Base-by-base conservation (phyloP, 1,140 invertebrate genomes). In the Pseudoatta argentina region DNA sequence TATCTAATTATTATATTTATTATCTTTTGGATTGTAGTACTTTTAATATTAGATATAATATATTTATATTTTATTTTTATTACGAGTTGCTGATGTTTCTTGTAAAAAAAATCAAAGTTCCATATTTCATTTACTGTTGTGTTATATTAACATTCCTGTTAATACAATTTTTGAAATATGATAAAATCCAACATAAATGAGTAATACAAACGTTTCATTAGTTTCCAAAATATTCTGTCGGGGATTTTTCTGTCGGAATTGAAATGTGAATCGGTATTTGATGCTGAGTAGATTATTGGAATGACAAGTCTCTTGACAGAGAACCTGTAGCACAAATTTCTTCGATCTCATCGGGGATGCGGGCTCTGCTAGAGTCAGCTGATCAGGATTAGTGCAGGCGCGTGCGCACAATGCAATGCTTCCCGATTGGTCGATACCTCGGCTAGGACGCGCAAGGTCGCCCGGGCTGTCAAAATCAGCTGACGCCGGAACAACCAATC, bases 401-500 rank as follows among this genome's bases (percentile, higher is more conserved):
- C 88, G 14, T 83, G 87, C 53, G 51, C 59, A 3, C 21, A 39
- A 4, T 57, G 55, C 57, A 30, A 34, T 21, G 57, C 48, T 69
- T 86, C 75, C 67, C 71, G 63, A 89, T 85, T 82, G 55, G 86
- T 71, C 61, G 69, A 83, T 63, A 79, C 64, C 63, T 85, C 85
- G 71, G 30, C 71, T 75, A 81, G 77, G 87, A 91, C 86, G 81
- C 64, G 61, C 87, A 90, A 92, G 88, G 90, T 92, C 91, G 91
- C 63, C 83, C 78, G 79, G 85, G 90, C 88, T 93, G 92, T 93
- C 92, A 93, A 89, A 93, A 92, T 92, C 92, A 93, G 92, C 92
- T 93, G 92, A 91, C 67, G 78, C 59, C 63, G 64, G 57, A 51
- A 27, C 83, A 71, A 82, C 89, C 88, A 87, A 90, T 89, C 92